A percentile compares a stretch with the other conserved stretches of the same genome.
phyloP scores from a whole-genome alignment of 2,888 invertebrate genomes.

The Chrysina gloriosa region DNA sequence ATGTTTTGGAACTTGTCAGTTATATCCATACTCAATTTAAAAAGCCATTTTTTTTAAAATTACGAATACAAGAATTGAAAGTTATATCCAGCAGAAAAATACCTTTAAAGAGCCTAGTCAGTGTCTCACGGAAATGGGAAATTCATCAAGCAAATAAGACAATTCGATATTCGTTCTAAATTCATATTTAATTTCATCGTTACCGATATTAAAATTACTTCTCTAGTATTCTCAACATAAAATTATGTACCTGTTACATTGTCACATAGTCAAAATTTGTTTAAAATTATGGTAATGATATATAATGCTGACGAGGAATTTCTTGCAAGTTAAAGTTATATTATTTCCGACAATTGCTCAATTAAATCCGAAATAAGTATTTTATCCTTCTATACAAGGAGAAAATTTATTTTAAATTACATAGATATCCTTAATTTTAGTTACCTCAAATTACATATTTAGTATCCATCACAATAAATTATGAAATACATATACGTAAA shows the following conservation, averaged over 20 bases:
- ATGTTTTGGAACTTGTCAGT: too few relatives aligned
- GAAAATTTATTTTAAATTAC: constrained; percentile 7
- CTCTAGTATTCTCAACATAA: background rate
- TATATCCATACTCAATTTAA: too few relatives aligned
- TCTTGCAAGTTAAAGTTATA: constrained; percentile 1
- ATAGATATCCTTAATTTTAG: background rate
- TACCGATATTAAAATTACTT: constrained; percentile 8
- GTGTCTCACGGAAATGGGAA: background rate
- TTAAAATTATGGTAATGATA: constrained; percentile 6
- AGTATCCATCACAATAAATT: background rate
- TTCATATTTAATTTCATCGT: constrained; percentile 21
- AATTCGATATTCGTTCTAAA: constrained; percentile 13
- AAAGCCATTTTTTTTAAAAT: too few relatives aligned
- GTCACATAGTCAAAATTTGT: background rate
- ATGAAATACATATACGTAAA: too few relatives aligned
- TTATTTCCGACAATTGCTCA: background rate
- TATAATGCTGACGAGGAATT: background rate
- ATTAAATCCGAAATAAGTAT: background rate
- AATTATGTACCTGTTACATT: constrained; percentile 1
- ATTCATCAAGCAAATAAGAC: background rate
- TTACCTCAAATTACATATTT: background rate
- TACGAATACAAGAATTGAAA: too few relatives aligned
- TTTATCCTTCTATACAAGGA: background rate
- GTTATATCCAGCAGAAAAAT: too few relatives aligned
- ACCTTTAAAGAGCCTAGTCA: too few relatives aligned